Percentiles rank a stretch among this genome's conserved stretches.
These are phyloP conservation scores for Bryconaethiops microstoma DNA, from an alignment of 2,797 vertebrate species.

Conservation along the genomic window DNA sequence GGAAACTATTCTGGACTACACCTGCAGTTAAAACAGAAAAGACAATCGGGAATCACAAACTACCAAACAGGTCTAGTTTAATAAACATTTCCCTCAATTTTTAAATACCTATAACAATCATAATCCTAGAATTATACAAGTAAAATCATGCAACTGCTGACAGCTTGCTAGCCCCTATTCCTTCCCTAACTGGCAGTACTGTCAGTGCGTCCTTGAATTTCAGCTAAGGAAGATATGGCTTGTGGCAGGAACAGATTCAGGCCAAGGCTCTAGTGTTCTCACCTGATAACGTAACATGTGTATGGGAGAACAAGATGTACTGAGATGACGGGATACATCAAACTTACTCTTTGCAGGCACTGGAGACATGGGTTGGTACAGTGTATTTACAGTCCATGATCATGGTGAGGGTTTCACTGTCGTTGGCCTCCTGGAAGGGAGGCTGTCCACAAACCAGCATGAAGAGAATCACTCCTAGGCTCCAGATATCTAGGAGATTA, in stretches of 20 bases:
- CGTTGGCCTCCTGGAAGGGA: constrained; percentile 89
- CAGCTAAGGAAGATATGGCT: neutral
- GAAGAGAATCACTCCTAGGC: constrained; percentile 88
- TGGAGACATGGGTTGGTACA: constrained; percentile 79
- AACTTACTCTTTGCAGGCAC: constrained; percentile 84
- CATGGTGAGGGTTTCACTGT: constrained; percentile 92
- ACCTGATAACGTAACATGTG: neutral
- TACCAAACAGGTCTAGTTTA: no score
- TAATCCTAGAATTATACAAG: no score
- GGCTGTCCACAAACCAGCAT: constrained; percentile 90
- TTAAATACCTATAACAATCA: no score
- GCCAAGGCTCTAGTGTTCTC: neutral
- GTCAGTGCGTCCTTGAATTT: neutral
- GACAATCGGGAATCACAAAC: no score
- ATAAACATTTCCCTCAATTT: no score
- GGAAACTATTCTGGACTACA: no score
- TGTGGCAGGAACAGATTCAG: neutral
- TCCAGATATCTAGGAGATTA: constrained; percentile 84
- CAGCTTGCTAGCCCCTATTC: no score
- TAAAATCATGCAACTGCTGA: no score
- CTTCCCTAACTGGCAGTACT: neutral
- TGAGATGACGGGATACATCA: neutral
- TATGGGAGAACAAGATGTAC: constrained; percentile 1
- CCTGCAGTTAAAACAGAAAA: no score
- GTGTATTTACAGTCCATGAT: constrained; percentile 93